These are phyloP conservation scores for Lasioglossum pauxillum DNA, from an alignment of 2,888 invertebrate species.

Conservation along the genomic window DNA sequence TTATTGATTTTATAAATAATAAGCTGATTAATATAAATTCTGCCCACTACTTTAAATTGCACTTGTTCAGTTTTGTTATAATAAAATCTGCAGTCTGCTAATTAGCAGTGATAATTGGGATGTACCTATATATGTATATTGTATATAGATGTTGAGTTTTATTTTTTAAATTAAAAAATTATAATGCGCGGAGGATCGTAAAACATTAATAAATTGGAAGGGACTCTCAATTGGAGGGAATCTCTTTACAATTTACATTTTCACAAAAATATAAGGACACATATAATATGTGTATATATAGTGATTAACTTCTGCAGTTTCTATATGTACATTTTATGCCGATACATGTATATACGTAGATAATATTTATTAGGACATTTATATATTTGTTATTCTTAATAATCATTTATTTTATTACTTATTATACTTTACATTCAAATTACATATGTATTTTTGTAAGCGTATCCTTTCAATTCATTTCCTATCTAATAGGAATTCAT, in stretches of 20 bases:
- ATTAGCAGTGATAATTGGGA: background rate
- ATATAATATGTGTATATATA: no score
- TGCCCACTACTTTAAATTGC: background rate
- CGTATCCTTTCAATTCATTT: slow-evolving; percentile 19
- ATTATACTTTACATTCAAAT: background rate
- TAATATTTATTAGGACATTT: background rate
- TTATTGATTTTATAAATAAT: slow-evolving; percentile 5
- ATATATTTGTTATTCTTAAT: background rate
- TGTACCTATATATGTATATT: background rate
- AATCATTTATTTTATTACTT: slow-evolving; percentile 12
- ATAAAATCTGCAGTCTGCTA: background rate
- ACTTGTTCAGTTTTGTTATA: background rate
- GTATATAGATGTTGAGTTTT: background rate
- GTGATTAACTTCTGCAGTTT: background rate
- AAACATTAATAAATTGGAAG: background rate
- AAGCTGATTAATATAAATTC: background rate
- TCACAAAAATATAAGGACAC: background rate
- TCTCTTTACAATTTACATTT: background rate
- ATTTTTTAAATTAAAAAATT: background rate
- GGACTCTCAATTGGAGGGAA: background rate
- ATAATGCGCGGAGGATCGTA: background rate
- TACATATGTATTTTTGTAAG: slow-evolving; percentile 1
- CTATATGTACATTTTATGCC: background rate
- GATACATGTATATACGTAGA: background rate
- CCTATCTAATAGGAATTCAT: background rate